Base-by-base conservation (phyloP, 2,797 vertebrate species). In the Leptodactylus fallax region DNA sequence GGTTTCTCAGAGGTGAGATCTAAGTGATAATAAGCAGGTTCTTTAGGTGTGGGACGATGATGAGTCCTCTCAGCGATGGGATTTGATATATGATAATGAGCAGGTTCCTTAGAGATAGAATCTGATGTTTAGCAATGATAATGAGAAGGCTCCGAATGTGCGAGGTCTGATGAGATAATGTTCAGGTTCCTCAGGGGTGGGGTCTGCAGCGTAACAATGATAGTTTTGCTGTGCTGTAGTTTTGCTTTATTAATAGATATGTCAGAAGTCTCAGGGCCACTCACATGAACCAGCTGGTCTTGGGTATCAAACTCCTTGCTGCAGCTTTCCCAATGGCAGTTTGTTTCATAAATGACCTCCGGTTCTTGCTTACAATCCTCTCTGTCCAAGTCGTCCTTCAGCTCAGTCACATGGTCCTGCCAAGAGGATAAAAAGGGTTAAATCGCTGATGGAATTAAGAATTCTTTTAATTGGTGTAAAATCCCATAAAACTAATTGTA, bases 291-390 rank as follows among this genome's bases (percentile, higher is more conserved):
- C 0, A 99, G 97, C 89, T 99, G 98, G 83, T 99, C 98, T 93
- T 99, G 98, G 53, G 97, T 98, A 94, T 99, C 97, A 0, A 97
- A 98, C 93, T 99, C 98, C 94, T 97, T 97, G 91, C 92, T 92
- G 88, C 98, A 99, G 90, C 96, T 96, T 90, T 98, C 98, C 98
- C 98, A 99, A 94, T 97, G 97, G 92, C 98, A 99, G 93, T 97
- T 97, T 45, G 98, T 99, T 94, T 99, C 98, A 10, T 99, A 99
- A 90, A 99, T 92, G 90, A 97, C 97, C 91, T 99, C 98, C 0
- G 97, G 96, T 93, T 99, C 98, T 93, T 98, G 98, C 91, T 98
- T 99, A 90, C 97, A 98, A 92, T 99, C 98, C 0, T 99, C 98
- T 91, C 97, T 97, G 92, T 99, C 98, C 92, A 98, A 94, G 91